Percentiles rank a stretch among this genome's conserved stretches.
Evolutionary conservation across 2,888 invertebrate genomes (phyloP).

Genomic region (Drosophila nr. fundita): DNA sequence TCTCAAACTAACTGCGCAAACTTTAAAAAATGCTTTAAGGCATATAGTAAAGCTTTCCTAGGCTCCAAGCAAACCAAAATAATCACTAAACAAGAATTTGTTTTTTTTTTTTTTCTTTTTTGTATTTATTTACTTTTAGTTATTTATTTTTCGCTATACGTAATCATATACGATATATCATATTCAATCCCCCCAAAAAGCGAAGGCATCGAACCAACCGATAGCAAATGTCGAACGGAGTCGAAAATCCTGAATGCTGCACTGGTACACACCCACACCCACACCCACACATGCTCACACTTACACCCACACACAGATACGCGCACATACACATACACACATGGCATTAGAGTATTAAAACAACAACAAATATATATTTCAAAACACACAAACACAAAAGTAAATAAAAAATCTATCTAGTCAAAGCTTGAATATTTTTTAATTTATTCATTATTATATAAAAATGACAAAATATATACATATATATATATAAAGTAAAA

Average conservation of each 20-base stretch:
- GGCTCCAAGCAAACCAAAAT: slow-evolving; percentile 49
- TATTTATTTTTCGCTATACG: slow-evolving; percentile 12
- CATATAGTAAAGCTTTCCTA: slow-evolving; percentile 63
- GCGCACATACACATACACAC: slow-evolving; percentile 13
- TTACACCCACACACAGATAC: not conserved
- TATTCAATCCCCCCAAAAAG: slow-evolving; percentile 14
- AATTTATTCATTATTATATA: slow-evolving; percentile 76
- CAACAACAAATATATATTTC: slow-evolving; percentile 32
- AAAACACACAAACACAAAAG: slow-evolving; percentile 29
- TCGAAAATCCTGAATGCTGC: slow-evolving; percentile 23
- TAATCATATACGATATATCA: slow-evolving; percentile 23
- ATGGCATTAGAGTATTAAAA: slow-evolving; percentile 24
- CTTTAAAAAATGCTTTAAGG: slow-evolving; percentile 41
- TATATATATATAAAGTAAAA: slow-evolving; percentile 57
- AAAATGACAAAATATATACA: slow-evolving; percentile 62
- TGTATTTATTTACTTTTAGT: not conserved
- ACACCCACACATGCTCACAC: slow-evolving; percentile 2
- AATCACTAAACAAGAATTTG: slow-evolving; percentile 29
- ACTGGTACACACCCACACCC: slow-evolving; percentile 10
- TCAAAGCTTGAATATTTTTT: slow-evolving; percentile 83
- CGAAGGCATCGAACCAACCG: not conserved
- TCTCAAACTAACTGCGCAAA: slow-evolving; percentile 55
- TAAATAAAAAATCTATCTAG: slow-evolving; percentile 71
- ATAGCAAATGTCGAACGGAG: not conserved
- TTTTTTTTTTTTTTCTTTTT: not conserved